A percentile compares a stretch with the other conserved stretches of the same genome.
Conservation (phyloP, 2,113 vertebrate species). For the Mystacornis crossleyi region DNA sequence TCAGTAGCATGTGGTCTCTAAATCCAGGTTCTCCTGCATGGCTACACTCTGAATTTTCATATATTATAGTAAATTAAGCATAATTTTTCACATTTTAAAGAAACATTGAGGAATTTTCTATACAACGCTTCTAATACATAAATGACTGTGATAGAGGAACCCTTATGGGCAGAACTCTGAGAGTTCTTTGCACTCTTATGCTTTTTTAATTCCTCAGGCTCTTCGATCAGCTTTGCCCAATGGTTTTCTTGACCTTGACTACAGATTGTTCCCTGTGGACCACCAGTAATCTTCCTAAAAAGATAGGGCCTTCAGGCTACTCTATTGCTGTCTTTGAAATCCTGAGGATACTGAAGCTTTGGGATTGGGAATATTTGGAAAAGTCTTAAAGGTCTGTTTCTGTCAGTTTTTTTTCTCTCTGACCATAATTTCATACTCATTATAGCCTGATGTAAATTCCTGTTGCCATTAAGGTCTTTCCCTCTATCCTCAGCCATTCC, state of each 20-base stretch:
- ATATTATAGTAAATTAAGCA: neutral
- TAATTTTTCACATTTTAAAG: neutral
- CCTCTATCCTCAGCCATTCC: neutral
- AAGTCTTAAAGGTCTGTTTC: neutral
- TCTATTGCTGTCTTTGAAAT: neutral
- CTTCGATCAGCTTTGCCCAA: neutral
- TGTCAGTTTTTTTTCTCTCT: neutral
- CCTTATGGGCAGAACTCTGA: neutral
- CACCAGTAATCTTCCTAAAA: neutral
- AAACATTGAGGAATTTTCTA: neutral
- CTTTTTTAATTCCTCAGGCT: neutral
- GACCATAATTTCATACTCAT: neutral
- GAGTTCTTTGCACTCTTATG: neutral
- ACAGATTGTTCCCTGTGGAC: neutral
- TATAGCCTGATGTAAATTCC: neutral
- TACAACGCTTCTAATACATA: neutral
- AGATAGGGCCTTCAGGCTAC: neutral
- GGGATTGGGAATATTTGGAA: neutral
- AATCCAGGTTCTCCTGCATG: neutral
- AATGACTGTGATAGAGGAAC: neutral
- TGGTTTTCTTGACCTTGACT: neutral
- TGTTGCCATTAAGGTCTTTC: neutral
- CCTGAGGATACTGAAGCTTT: neutral
- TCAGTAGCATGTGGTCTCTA: neutral
- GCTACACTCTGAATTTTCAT: neutral